Percentiles rank a stretch among this genome's conserved stretches.
Conservation (phyloP, 2,113 vertebrate species). For the Empidonax alnorum region DNA sequence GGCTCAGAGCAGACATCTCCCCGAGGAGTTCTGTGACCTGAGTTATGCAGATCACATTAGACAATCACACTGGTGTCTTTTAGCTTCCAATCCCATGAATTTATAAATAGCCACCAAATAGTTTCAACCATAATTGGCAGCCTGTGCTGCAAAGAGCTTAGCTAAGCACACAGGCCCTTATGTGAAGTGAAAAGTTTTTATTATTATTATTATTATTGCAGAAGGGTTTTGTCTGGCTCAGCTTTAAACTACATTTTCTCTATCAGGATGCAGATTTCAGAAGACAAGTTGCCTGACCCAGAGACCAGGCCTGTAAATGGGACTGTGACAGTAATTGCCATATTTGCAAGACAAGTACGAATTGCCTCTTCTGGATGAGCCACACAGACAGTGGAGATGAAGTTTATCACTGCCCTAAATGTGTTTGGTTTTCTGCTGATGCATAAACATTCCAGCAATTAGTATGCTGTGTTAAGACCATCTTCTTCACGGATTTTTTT, state of each 20-base stretch:
- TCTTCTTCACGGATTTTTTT: not conserved
- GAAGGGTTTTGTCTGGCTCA: not conserved
- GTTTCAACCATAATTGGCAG: slow-evolving; percentile 14
- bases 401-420: not conserved
- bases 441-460: not conserved
- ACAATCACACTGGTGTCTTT: not conserved
- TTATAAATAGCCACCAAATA: slow-evolving; percentile 17
- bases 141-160: slow-evolving; percentile 32
- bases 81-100: slow-evolving; percentile 30
- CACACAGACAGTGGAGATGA: not conserved
- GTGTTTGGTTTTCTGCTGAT: slow-evolving; percentile 45
- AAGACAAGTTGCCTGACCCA: slow-evolving; percentile 26
- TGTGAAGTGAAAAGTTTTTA: not conserved
- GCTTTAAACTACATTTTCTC: slow-evolving; percentile 12
- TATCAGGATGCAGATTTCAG: slow-evolving; percentile 19
- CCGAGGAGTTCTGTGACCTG: slow-evolving; percentile 3
- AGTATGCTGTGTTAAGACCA: not conserved
- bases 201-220: not conserved
- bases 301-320: not conserved
- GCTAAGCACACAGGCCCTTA: not conserved
- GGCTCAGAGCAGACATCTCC: not conserved
- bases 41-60: slow-evolving; percentile 23
- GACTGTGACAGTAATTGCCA: slow-evolving; percentile 1
- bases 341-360: slow-evolving; percentile 16
- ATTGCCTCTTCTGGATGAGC: not conserved